These are phyloP conservation scores for Philopotamus ludificatus DNA, from an alignment of 1,140 invertebrate species.

Conservation along the genomic window DNA sequence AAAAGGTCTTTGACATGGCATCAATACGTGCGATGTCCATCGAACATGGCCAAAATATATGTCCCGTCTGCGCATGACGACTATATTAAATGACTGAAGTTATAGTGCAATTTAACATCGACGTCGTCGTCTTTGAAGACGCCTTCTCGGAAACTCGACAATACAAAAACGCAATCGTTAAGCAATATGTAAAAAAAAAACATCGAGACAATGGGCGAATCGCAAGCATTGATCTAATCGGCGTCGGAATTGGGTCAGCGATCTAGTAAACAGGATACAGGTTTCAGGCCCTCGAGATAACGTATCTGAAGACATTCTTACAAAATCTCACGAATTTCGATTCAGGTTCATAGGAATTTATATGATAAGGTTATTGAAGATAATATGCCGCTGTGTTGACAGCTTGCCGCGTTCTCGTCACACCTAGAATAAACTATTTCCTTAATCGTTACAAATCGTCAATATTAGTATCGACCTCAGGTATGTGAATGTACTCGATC, in stretches of 20 bases:
- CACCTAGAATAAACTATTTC: no score
- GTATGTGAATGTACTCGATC: no score
- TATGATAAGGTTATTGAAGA: constrained; percentile 9
- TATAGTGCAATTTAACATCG: background rate
- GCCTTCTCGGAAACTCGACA: no score
- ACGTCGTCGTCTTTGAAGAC: no score
- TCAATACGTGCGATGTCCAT: no score
- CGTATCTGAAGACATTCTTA: constrained; percentile 16
- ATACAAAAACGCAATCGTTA: background rate
- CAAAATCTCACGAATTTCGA: constrained; percentile 23
- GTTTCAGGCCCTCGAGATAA: constrained; percentile 7
- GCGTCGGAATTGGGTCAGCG: background rate
- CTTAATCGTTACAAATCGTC: no score
- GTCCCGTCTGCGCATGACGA: no score
- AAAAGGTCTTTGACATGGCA: no score
- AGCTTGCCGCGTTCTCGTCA: background rate
- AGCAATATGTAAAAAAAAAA: background rate
- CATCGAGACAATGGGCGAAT: background rate
- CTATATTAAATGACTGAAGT: no score
- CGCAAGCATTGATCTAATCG: background rate
- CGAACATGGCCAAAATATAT: no score
- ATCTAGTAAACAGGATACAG: background rate
- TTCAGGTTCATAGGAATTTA: constrained; percentile 21
- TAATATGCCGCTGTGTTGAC: constrained; percentile 2
- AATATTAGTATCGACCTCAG: no score